These are phyloP conservation scores for Dermolepida albohirtum DNA, from an alignment of 2,888 invertebrate genomes.

Conservation along the genomic window DNA sequence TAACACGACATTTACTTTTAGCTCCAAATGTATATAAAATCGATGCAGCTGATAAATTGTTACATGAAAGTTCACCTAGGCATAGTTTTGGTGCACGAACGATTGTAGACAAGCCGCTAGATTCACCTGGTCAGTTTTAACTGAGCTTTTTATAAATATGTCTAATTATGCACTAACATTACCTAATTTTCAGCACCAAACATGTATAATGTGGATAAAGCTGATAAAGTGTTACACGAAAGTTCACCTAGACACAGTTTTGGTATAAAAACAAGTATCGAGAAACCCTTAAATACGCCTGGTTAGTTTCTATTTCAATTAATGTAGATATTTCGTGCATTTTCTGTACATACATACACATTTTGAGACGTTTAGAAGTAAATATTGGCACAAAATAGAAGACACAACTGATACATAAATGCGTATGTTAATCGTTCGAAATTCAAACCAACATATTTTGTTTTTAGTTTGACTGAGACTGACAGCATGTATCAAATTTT, in stretches of 20 bases:
- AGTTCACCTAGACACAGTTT: constrained; percentile 74
- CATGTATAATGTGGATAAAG: constrained; percentile 76
- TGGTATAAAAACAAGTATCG: constrained; percentile 68
- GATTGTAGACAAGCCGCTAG: constrained; percentile 66
- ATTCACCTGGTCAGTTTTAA: constrained; percentile 67
- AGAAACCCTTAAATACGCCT: constrained; percentile 70
- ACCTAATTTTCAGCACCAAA: constrained; percentile 52
- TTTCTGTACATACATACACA: too few relatives aligned
- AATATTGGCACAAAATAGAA: background rate
- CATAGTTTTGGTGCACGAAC: constrained; percentile 73
- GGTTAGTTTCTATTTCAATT: constrained; percentile 56
- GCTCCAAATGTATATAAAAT: constrained; percentile 54
- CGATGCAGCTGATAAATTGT: constrained; percentile 64
- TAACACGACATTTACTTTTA: constrained; percentile 6
- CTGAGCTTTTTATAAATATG: constrained; percentile 2
- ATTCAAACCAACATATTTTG: too few relatives aligned
- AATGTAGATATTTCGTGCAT: constrained; percentile 53
- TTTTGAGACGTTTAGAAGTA: too few relatives aligned
- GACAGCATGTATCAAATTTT: too few relatives aligned
- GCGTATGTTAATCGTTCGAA: too few relatives aligned
- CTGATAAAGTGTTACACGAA: constrained; percentile 70
- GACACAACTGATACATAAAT: too few relatives aligned
- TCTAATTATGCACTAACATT: constrained; percentile 31
- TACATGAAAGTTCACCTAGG: constrained; percentile 71
- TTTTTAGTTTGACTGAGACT: too few relatives aligned